Evolutionary conservation across 2,888 invertebrate species (phyloP), one percentile per base, ranked within the genome.

Genomic region (Macaria notata): DNA sequence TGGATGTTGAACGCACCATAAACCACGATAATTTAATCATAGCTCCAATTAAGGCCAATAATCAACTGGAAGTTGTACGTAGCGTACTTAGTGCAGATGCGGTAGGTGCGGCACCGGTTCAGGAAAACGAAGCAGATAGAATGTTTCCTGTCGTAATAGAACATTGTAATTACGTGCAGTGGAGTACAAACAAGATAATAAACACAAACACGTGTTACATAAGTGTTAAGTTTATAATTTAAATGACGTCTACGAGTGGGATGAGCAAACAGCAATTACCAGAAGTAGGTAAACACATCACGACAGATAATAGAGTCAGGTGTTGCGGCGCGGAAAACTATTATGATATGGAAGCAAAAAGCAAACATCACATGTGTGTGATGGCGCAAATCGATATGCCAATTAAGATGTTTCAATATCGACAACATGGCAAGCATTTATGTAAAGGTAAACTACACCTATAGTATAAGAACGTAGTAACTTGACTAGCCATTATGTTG

Each of bases 21-120:
- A 75, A 80, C 75, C 75, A 70, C 66, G 72, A 66, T 80, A 81
- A 82, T 83, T 81, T 75, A 81, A 84, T 82, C 76, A 79, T 75
- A 77, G 69, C 65, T 66, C 59, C 75, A 83, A 86, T 88, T 86
- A 82, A 76, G 81, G 81, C 66, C 81, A 83, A 81, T 78, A 74
- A 72, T 68, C 61, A 69, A 68, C 63, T 65, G 50, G 69, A 72
- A 64, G 63, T 64, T 63, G 49, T 46, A 63, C 62, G 63, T 60
- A 60, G 43, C 57, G 59, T 65, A 59, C 59, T 54, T 46, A 60
- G 59, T 49, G 50, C 54, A 49, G 57, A 39, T 48, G 45, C 30
- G 31, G 39, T 49, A 43, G 44, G 4, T 31, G 50, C 29, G 47
- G 29, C 42, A 45, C 48, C 60, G 59, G 62, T 62, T 43, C 51